Percentiles rank a stretch among this genome's conserved stretches.
phyloP scores from a whole-genome alignment of 2,113 vertebrate species.

The Protobothrops flavoviridis region DNA sequence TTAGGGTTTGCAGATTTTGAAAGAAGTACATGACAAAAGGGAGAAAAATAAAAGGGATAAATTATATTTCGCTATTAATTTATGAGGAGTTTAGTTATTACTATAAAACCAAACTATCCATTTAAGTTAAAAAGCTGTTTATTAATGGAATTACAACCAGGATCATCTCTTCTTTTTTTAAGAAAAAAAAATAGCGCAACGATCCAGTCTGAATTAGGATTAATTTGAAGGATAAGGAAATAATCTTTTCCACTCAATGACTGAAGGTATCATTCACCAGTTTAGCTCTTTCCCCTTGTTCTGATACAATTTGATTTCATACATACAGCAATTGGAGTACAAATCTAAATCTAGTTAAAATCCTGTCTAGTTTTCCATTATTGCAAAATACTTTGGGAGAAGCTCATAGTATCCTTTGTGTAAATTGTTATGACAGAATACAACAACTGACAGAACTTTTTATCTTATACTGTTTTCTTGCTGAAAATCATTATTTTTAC shows the following conservation, averaged over 20 bases:
- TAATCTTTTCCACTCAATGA: background rate
- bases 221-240: background rate
- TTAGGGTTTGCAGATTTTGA: background rate
- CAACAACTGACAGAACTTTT: background rate
- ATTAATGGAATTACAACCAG: background rate
- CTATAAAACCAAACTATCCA: background rate
- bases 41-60: background rate
- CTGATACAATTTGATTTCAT: background rate
- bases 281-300: background rate
- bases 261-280: background rate
- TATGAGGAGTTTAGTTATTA: slow-evolving; percentile 12
- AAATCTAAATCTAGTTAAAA: background rate
- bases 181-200: background rate
- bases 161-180: background rate
- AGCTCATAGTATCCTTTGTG: background rate
- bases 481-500: background rate
- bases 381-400: background rate
- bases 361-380: background rate
- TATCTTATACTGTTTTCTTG: background rate
- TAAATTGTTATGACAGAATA: background rate
- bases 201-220: background rate
- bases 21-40: background rate
- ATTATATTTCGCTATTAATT: background rate
- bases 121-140: background rate
- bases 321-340: background rate